Percentiles rank a stretch among this genome's conserved stretches.
phyloP scores from a whole-genome alignment of 1,140 invertebrate genomes.

The Cydia amplana region DNA sequence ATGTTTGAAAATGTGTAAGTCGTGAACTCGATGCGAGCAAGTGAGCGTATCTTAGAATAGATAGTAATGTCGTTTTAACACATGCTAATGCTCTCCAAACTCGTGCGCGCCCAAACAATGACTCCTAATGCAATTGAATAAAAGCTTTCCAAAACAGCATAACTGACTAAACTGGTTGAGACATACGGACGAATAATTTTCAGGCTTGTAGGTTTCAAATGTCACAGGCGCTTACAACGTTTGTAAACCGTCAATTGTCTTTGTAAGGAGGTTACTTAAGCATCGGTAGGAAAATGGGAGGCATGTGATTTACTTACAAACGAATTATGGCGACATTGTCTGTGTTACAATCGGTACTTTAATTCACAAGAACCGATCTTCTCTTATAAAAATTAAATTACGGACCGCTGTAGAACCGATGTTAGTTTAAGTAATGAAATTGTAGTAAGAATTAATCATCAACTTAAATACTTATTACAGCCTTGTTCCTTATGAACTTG shows the following conservation, averaged over 20 bases:
- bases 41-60: constrained; percentile 48
- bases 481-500: too few relatives aligned
- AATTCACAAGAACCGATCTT: neutral
- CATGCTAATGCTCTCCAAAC: constrained; percentile 61
- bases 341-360: neutral
- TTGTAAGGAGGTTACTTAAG: neutral
- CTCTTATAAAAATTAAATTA: neutral
- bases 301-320: constrained; percentile 6
- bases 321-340: neutral
- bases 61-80: constrained; percentile 74
- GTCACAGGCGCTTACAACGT: neutral
- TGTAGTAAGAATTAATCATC: too few relatives aligned
- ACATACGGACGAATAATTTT: neutral
- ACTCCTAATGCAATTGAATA: neutral
- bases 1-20: neutral
- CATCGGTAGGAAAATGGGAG: neutral
- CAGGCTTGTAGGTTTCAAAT: neutral
- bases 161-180: neutral
- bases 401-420: too few relatives aligned
- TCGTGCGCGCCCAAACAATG: neutral
- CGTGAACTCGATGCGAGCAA: constrained; percentile 44
- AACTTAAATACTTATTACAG: too few relatives aligned
- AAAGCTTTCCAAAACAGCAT: neutral
- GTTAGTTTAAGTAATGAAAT: too few relatives aligned
- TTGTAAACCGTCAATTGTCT: neutral